These are phyloP conservation scores for Phrynocephalus guinanensis DNA, from an alignment of 2,797 vertebrate species.

Conservation along the genomic window DNA sequence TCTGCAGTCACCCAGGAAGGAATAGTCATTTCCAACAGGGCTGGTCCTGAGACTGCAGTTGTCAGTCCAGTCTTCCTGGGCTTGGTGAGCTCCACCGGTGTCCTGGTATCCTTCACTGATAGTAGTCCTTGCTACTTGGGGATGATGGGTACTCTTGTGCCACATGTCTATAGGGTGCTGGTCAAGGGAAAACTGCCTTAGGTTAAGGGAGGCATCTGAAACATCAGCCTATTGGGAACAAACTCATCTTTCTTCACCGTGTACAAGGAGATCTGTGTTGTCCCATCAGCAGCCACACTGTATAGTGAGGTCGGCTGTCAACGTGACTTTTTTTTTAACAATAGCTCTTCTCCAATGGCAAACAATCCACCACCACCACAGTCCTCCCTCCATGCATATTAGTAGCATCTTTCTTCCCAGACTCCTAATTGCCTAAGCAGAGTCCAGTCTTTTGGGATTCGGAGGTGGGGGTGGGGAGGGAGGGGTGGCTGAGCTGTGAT, in stretches of 20 bases:
- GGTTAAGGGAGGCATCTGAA: neutral
- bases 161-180: neutral
- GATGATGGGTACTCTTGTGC: neutral
- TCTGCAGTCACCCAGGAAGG: neutral
- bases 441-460: neutral
- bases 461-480: neutral
- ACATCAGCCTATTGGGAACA: no score
- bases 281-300: no score
- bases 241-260: no score
- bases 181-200: neutral
- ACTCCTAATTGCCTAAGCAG: neutral
- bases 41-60: neutral
- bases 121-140: neutral
- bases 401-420: neutral
- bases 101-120: no score
- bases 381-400: neutral
- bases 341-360: neutral
- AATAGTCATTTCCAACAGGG: neutral
- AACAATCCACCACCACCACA: neutral
- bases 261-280: no score
- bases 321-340: no score
- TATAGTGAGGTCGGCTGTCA: no score
- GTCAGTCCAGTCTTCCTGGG: neutral
- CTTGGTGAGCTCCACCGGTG: neutral
- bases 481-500: no score